A percentile compares a stretch with the other conserved stretches of the same genome.
Evolutionary conservation across 30 jellyfish, hydroid and myxozoan species (phyloP).

Genomic region (Phacellophora camtschatica): DNA sequence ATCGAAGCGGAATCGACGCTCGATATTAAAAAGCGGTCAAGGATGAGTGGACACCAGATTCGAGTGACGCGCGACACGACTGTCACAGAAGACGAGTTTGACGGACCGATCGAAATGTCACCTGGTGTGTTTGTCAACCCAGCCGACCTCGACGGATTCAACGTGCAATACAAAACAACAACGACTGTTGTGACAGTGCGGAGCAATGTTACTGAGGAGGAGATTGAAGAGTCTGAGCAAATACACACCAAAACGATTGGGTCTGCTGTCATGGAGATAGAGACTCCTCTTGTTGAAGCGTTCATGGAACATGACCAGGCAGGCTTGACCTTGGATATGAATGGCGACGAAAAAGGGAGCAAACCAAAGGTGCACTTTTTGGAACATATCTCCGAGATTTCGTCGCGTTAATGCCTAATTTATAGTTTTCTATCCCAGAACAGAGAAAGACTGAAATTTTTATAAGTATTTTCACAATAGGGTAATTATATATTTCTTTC

Average conservation of each 20-base stretch:
- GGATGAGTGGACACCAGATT: slow-evolving; percentile 66
- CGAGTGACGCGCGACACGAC: slow-evolving; percentile 69
- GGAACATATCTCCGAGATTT: slow-evolving; percentile 41
- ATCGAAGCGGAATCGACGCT: slow-evolving; percentile 38
- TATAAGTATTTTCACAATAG: too few species aligned
- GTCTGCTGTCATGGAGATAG: slow-evolving; percentile 2
- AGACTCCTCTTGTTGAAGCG: background rate
- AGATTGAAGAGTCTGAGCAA: slow-evolving; percentile 22
- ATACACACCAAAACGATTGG: background rate
- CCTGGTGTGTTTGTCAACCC: slow-evolving; percentile 61
- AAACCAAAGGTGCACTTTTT: slow-evolving; percentile 41
- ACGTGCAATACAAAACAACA: slow-evolving; percentile 52
- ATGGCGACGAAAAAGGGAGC: background rate
- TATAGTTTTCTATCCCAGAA: background rate
- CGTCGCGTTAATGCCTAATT: slow-evolving; percentile 1
- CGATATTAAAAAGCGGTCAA: slow-evolving; percentile 9
- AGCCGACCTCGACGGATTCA: slow-evolving; percentile 53
- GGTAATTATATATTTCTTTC: background rate
- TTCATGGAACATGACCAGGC: background rate
- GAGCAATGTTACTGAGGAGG: slow-evolving; percentile 56
- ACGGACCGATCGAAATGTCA: slow-evolving; percentile 14
- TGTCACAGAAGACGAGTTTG: slow-evolving; percentile 40
- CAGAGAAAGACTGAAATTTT: too few species aligned
- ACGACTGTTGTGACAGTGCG: slow-evolving; percentile 62
- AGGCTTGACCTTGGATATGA: background rate